Evolutionary conservation across 2,797 vertebrate genomes (phyloP).

Genomic region (Avahi laniger): DNA sequence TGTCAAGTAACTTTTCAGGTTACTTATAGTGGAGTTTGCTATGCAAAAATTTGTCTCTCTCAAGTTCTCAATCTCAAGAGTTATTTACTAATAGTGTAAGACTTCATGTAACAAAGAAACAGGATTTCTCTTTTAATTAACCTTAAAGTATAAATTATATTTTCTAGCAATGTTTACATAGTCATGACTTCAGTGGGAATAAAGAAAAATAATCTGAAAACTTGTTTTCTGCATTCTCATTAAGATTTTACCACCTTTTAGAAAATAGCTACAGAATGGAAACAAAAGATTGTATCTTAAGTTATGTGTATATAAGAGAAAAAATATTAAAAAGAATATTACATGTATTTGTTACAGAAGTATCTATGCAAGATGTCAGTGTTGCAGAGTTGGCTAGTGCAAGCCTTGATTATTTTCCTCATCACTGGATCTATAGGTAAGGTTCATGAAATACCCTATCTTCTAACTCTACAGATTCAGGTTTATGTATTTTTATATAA

Average conservation of each 20-base stretch:
- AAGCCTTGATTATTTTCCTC: constrained; percentile 72
- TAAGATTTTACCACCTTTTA: background rate
- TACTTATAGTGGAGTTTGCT: background rate
- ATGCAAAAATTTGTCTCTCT: constrained; percentile 6
- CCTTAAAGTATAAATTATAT: background rate
- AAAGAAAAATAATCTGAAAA: background rate
- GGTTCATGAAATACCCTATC: background rate
- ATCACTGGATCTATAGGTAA: constrained; percentile 81
- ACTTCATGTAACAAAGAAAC: background rate
- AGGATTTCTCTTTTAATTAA: background rate
- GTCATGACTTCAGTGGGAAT: background rate
- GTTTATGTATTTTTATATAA: background rate
- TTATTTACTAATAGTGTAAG: background rate
- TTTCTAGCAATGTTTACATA: background rate
- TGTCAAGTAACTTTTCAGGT: background rate
- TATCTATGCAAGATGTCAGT: constrained; percentile 78
- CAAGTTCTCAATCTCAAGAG: background rate
- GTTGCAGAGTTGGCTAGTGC: constrained; percentile 66
- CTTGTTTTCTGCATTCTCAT: constrained; percentile 20
- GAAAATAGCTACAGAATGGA: background rate
- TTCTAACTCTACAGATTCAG: background rate
- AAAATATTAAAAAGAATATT: background rate
- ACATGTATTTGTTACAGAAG: constrained; percentile 74
- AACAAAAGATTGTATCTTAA: background rate
- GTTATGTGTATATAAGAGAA: background rate